Evolutionary conservation across 1,140 invertebrate genomes (phyloP).

Genomic region (Dinothrombium tinctorium): DNA sequence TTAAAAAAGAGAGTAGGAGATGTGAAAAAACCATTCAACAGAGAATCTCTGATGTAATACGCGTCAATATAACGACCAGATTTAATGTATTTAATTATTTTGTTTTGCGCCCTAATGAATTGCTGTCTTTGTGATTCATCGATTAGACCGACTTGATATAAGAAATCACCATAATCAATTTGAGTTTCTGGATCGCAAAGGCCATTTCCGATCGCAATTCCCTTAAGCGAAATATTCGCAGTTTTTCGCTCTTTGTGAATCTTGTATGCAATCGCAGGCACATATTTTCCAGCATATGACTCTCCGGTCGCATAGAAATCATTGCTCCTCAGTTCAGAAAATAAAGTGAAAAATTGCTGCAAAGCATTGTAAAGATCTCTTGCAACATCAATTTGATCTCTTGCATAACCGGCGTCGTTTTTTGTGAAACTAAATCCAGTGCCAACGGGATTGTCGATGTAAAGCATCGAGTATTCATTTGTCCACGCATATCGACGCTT

Average conservation of each 20-base stretch:
- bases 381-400: constrained; percentile 13
- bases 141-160: constrained; percentile 53
- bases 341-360: constrained; percentile 15
- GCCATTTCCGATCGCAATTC: constrained; percentile 63
- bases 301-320: constrained; percentile 18
- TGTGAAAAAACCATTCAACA: constrained; percentile 39
- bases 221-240: constrained; percentile 21
- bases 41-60: too few relatives aligned
- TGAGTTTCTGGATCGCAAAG: constrained; percentile 53
- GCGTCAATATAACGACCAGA: constrained; percentile 27
- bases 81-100: too few relatives aligned
- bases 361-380: constrained; percentile 14
- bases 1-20: constrained; percentile 43
- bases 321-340: constrained; percentile 13
- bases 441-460: constrained; percentile 66
- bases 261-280: constrained; percentile 46
- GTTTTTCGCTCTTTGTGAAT: constrained; percentile 34
- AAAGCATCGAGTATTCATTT: constrained; percentile 43
- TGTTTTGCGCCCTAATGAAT: too few relatives aligned
- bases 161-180: constrained; percentile 47
- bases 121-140: constrained; percentile 28
- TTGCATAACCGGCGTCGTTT: constrained; percentile 11
- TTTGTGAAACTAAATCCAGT: constrained; percentile 24
- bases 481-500: constrained; percentile 45
- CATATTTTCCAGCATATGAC: constrained; percentile 30